Conservation (phyloP, 2,797 vertebrate genomes). For the Glyptemys insculpta region DNA sequence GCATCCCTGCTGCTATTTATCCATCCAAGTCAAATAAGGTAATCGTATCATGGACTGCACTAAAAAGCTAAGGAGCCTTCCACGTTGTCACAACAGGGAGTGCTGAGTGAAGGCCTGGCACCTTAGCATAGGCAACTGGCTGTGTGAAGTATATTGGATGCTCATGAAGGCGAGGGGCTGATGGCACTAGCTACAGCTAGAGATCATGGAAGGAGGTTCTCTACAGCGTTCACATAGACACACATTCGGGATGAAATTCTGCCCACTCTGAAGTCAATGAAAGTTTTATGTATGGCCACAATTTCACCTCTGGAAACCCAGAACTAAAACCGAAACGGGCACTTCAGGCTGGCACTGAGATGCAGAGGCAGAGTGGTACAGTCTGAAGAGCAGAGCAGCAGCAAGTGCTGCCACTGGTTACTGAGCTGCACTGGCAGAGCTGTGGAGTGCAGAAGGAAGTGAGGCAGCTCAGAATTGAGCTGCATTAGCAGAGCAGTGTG, state of each 20-base stretch:
- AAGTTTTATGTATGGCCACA: background rate
- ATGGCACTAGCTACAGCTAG: background rate
- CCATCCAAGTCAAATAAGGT: accelerated
- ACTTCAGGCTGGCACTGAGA: background rate
- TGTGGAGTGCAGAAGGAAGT: background rate
- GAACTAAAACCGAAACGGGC: background rate
- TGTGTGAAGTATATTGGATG: background rate
- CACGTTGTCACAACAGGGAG: background rate
- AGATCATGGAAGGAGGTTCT: background rate
- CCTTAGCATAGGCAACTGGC: background rate
- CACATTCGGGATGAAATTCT: background rate
- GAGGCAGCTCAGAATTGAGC: background rate
- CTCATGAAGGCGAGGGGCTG: background rate
- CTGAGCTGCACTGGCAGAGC: background rate
- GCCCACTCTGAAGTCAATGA: accelerated
- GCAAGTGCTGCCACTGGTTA: background rate
- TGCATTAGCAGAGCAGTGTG: background rate
- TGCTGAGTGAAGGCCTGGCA: background rate
- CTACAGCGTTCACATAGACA: accelerated
- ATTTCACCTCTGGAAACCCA: accelerated
- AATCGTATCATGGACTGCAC: background rate
- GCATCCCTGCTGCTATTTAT: background rate
- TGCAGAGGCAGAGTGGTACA: background rate
- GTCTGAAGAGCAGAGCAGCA: background rate
- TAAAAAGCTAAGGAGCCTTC: background rate